Evolutionary conservation across 2,888 invertebrate genomes (phyloP).

Genomic region (Papilio protenor): DNA sequence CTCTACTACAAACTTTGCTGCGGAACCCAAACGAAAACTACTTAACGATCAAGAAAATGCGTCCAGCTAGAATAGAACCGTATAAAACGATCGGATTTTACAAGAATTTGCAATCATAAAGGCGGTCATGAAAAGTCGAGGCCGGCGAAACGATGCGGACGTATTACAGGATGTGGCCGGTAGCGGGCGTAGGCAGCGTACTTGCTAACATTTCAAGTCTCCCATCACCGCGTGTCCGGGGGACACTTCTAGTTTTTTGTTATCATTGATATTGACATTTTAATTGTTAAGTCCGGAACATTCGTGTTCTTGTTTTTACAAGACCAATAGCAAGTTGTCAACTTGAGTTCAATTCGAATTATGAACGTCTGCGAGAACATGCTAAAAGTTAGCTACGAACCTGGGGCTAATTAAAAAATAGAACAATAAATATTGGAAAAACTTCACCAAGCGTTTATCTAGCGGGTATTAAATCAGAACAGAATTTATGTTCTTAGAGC

Average conservation of each 20-base stretch:
- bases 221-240: conserved; percentile 30
- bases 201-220: conserved; percentile 29
- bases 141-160: conserved; percentile 49
- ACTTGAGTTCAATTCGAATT: not conserved
- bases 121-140: conserved; percentile 46
- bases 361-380: not conserved
- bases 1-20: not conserved
- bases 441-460: too few relatives aligned
- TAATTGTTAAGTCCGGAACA: not conserved
- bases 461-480: not conserved
- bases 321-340: not conserved
- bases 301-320: not conserved
- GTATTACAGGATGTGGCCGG: conserved; percentile 46
- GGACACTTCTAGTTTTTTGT: conserved; percentile 2
- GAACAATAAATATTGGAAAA: too few relatives aligned
- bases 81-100: conserved; percentile 38
- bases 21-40: not conserved
- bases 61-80: conserved; percentile 22
- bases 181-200: conserved; percentile 30
- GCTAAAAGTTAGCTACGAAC: too few relatives aligned
- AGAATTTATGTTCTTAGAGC: too few relatives aligned
- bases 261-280: conserved; percentile 8
- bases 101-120: conserved; percentile 39
- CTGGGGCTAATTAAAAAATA: too few relatives aligned
- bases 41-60: conserved; percentile 19